Evolutionary conservation across 2,888 invertebrate species (phyloP).

Genomic region (Coleophora flavipennella): DNA sequence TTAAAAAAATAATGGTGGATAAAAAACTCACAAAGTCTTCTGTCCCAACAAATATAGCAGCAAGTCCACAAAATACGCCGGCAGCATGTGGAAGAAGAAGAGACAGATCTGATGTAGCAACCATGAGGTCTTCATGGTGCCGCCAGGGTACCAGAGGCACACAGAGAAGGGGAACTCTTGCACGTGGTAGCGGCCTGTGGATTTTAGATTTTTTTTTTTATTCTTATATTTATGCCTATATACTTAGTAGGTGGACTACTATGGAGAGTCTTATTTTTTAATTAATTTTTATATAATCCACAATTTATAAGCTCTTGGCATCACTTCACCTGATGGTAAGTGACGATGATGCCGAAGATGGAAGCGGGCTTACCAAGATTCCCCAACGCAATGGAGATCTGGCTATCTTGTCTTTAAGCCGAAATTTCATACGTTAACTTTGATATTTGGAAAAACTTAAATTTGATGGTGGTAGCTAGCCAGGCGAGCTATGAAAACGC

Average conservation of each 20-base stretch:
- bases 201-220: background rate
- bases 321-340: too few relatives aligned
- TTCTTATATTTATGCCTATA: background rate
- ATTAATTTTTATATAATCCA: too few relatives aligned
- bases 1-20: background rate
- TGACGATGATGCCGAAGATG: too few relatives aligned
- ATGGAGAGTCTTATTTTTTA: too few relatives aligned
- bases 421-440: too few relatives aligned
- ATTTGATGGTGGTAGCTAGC: too few relatives aligned
- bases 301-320: too few relatives aligned
- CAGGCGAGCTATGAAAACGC: too few relatives aligned
- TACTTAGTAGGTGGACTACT: background rate
- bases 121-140: slow-evolving; percentile 78
- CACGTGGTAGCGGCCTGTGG: slow-evolving; percentile 66
- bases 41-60: slow-evolving; percentile 77
- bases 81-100: slow-evolving; percentile 81
- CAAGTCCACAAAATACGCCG: slow-evolving; percentile 84
- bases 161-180: slow-evolving; percentile 83
- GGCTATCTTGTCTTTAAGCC: too few relatives aligned
- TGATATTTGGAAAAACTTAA: too few relatives aligned
- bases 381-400: too few relatives aligned
- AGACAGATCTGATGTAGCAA: slow-evolving; percentile 76
- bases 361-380: too few relatives aligned
- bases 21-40: slow-evolving; percentile 82
- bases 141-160: slow-evolving; percentile 86